Base-by-base conservation (phyloP, 2,888 invertebrate species). In the Glomeris marginata region DNA sequence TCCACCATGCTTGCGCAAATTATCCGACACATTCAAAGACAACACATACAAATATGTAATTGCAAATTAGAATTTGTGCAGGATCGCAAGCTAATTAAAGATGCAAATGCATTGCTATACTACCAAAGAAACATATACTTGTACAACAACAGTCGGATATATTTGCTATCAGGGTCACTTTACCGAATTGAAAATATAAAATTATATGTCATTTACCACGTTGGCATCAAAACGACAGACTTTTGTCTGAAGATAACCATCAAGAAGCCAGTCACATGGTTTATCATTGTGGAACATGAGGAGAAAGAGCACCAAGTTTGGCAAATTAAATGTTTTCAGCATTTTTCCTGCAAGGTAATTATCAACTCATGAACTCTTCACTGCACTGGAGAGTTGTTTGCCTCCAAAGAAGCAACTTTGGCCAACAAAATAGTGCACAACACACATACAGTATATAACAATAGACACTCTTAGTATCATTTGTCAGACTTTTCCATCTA, bases 191-290 rank as follows among this genome's bases (percentile, higher is more conserved):
- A 5, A 38, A 5, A 36, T 38, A 16, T 38, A 5, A 38, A 38
- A 38, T 38, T 38, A 5, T 16, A 2, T 38, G 38, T 28, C 3
- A 28, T 28, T 28, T 56, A 59, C 58, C 57, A 51, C 52, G 53
- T 66, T 65, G 57, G 68, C 67, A 55, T 72, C 72, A 42, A 70
- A 69, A 48, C 66, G 66, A 69, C 95, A 97, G n/a, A 83, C 81
- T 67, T 84, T 85, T 3, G 90, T 87, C 50, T 81, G 80, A 48
- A 94, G 75, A 56, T 91, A 78, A 64, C 90, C 82, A 60, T 91
- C 90, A 10, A 95, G 69, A 8, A 97, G 72, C 95, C 95, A 95
- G 64, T 97, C 95, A 1, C 92, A 90, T 0, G 95, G 95, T 70
- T 94, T 90, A 62, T 92, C 90, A 62, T 80, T 81, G 69, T 90